Evolutionary conservation across 2,797 vertebrate genomes (phyloP), one percentile per base, ranked within the genome.

Genomic region (Steatocranus sp.): DNA sequence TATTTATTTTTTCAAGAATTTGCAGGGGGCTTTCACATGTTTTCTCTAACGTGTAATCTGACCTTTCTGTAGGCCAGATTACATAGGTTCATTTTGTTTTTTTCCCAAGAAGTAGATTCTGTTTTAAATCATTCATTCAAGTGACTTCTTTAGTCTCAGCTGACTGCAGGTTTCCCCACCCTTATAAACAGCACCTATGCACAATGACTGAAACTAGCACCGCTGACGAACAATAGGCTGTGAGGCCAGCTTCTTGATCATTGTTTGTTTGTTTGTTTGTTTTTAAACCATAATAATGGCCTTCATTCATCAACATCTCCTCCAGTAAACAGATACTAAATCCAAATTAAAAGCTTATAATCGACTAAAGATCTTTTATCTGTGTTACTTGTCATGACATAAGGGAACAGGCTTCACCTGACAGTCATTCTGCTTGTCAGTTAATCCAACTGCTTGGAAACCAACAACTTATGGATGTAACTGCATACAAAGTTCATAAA

Each of bases 1-100:
- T 11, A n/a, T n/a, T 25, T 25, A 25, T 17, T 2, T 15, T 56
- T 10, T n/a, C 32, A 36, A 20, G 34, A 38, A 20, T 0, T 5
- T 6, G n/a, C 36, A 23, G 36, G 14, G 14, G 12, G 20, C 63
- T 68, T 25, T 66, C 1, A 25, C 8, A 6, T 66, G 20, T 66
- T 41, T 1, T 68, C 12, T 41, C 36, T 15, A 41, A 10, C 1
- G 14, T 41, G 8, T 41, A 25, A 41, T 68, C 36, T 17, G 36
- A 41, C 36, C 8, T 25, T 41, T 9, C 20, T 66, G 11, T 0
- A 58, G 54, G 54, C 27, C 27, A 58, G 27, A 7, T 58, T 32
- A 11, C 17, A 41, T 15, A 15, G 61, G 0, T 41, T 38, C n/a
- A 23, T 6, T 41, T 18, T 46, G 20, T 68, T 61, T 34, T 30